Percentiles rank a stretch among this genome's conserved stretches.
These are phyloP conservation scores for Bergia puertoricense DNA, from an alignment of 92 coral and sea anemone genomes.

Conservation along the genomic window DNA sequence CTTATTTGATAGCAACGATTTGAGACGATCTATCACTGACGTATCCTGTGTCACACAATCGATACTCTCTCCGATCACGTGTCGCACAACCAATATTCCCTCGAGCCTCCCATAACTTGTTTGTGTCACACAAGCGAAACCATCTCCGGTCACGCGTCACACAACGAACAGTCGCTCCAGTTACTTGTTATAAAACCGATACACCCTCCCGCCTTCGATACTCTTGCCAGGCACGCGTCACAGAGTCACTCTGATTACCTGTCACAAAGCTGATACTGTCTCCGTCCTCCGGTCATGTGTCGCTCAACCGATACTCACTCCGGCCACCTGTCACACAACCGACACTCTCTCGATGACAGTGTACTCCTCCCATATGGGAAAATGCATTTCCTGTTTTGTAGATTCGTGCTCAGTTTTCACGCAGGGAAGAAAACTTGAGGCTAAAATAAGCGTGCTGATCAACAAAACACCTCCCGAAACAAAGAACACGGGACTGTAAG, in stretches of 20 bases:
- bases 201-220: not conserved
- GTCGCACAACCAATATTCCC: not conserved
- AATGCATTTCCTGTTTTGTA: constrained; percentile 5
- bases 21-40: too few species aligned
- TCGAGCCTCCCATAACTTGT: not conserved
- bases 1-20: too few species aligned
- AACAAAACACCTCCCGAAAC: constrained; percentile 24
- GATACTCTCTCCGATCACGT: not conserved
- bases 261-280: not conserved
- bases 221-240: not conserved
- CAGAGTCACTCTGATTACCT: not conserved
- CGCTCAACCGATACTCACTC: not conserved
- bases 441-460: constrained; percentile 1
- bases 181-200: not conserved
- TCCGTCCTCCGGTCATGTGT: not conserved
- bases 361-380: constrained; percentile 28
- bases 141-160: not conserved
- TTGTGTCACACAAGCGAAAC: not conserved
- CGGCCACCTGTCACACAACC: constrained; percentile 23
- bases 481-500: constrained; percentile 23
- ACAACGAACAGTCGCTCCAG: not conserved
- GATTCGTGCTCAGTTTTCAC: not conserved
- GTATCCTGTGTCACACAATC: not conserved
- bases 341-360: constrained; percentile 25
- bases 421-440: constrained; percentile 18